Base-by-base conservation (phyloP, 2,797 vertebrate genomes). In the Coranthus polyacanthus region DNA sequence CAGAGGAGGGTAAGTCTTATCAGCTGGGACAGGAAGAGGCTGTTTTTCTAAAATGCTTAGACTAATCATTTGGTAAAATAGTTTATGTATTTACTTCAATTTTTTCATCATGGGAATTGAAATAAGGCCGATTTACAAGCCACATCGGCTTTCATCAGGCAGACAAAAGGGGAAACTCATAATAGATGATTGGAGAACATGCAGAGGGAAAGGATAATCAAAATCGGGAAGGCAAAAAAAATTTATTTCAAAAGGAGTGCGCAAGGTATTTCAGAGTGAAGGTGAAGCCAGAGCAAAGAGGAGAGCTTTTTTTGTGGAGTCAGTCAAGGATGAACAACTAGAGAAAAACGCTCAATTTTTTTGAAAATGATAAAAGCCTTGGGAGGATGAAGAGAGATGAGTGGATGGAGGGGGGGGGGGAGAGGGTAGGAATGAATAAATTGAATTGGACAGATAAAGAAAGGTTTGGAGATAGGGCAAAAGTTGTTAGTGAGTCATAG, bases 361-460 rank as follows among this genome's bases (percentile, higher is more conserved):
- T 75, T 42, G 66, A 44, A 63, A 80, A 83, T 17, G 63, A 84
- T 78, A 65, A 88, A 75, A 75, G 64, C 65, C 77, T 81, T 26
- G 38, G 60, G 74, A 64, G 43, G 75, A 77, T 72, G 79, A 68
- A 12, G 66, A 73, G 79, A 59, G 56, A 55, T 55, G 76, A 82
- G 68, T 50, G 70, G 44, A 70, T 70, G 72, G 47, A 54, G 57
- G 68, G 41, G 51, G 58, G 50, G 47, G 41, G 57, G 9, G 45
- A 24, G 70, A 68, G 61, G 32, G 42, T 18, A 63, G 18, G 22
- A 55, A 61, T 46, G 68, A 81, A 68, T 82, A 63, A 87, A 86
- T 60, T 62, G 64, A 82, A 83, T 72, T 24, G 74, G 72, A 68
- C 79, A 37, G 75, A 85, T 58, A 71, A 54, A 60, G 53, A 82